phyloP scores from a whole-genome alignment of 2,113 vertebrate species.

The Neotoma lepida region DNA sequence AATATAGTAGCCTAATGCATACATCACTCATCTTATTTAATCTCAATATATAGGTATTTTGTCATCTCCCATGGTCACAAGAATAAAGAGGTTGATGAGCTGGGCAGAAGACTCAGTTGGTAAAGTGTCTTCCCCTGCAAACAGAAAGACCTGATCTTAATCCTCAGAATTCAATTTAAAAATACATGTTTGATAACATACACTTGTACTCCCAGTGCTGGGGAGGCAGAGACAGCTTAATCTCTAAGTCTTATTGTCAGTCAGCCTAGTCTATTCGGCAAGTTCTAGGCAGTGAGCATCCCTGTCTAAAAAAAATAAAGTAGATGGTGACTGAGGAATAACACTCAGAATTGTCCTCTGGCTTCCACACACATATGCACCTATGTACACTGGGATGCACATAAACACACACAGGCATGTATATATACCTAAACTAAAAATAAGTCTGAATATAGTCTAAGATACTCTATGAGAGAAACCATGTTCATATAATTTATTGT shows the following conservation, averaged over 20 bases:
- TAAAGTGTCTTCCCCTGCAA: neutral
- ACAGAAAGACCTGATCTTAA: neutral
- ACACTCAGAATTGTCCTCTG: neutral
- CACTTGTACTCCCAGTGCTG: neutral
- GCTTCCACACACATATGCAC: neutral
- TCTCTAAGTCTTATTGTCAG: neutral
- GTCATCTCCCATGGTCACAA: neutral
- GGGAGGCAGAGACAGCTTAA: neutral
- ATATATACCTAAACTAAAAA: neutral
- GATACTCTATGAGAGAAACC: neutral
- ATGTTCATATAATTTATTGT: neutral
- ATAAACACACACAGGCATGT: neutral
- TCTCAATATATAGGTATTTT: neutral
- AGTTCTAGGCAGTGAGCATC: neutral
- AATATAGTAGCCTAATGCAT: neutral
- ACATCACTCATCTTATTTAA: neutral
- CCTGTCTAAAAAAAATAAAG: neutral
- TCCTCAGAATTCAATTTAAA: neutral
- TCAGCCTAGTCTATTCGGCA: neutral
- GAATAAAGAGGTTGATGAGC: neutral
- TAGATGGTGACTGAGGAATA: neutral
- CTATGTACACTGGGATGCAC: neutral
- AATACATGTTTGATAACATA: neutral
- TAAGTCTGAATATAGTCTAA: neutral
- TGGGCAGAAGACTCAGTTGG: neutral